phyloP scores from a whole-genome alignment of 2,113 vertebrate species.

The Stigmatopora argus region DNA sequence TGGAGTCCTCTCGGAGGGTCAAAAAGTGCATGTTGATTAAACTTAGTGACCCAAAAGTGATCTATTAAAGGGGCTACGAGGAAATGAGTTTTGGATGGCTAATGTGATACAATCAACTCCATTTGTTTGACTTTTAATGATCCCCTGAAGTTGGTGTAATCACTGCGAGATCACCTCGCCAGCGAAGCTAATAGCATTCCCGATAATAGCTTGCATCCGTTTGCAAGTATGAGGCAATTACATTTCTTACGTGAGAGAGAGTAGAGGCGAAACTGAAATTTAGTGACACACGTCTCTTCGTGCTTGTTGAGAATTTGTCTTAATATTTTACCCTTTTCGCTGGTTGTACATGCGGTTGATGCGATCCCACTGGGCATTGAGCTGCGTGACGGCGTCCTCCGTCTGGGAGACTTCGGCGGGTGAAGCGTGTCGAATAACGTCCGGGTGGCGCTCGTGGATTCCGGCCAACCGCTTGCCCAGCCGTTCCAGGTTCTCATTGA shows the following conservation, averaged over 20 bases:
- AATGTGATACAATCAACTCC: conserved; percentile 27
- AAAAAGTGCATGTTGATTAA: conserved; percentile 11
- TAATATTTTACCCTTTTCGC: conserved; percentile 77
- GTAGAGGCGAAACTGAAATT: background rate
- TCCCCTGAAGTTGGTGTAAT: conserved; percentile 34
- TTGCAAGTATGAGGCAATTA: background rate
- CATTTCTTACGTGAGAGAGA: background rate
- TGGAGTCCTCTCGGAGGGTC: background rate
- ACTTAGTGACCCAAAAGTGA: conserved; percentile 34
- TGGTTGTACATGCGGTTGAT: conserved; percentile 86
- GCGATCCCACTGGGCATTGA: conserved; percentile 89
- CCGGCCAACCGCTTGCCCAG: conserved; percentile 79
- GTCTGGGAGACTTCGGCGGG: conserved; percentile 81
- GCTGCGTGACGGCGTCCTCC: conserved; percentile 78
- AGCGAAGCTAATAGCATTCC: background rate
- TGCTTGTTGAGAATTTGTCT: too few relatives aligned
- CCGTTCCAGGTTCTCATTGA: conserved; percentile 83
- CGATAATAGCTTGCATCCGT: background rate
- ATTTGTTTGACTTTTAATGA: conserved; percentile 32
- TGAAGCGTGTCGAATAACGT: conserved; percentile 80
- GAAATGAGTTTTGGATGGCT: conserved; percentile 45
- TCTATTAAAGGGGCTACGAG: conserved; percentile 17
- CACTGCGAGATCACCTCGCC: background rate
- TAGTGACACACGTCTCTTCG: too few relatives aligned
- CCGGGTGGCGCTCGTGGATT: conserved; percentile 85